Evolutionary conservation across 2,797 vertebrate genomes (phyloP).

Genomic region (Brotula barbata): DNA sequence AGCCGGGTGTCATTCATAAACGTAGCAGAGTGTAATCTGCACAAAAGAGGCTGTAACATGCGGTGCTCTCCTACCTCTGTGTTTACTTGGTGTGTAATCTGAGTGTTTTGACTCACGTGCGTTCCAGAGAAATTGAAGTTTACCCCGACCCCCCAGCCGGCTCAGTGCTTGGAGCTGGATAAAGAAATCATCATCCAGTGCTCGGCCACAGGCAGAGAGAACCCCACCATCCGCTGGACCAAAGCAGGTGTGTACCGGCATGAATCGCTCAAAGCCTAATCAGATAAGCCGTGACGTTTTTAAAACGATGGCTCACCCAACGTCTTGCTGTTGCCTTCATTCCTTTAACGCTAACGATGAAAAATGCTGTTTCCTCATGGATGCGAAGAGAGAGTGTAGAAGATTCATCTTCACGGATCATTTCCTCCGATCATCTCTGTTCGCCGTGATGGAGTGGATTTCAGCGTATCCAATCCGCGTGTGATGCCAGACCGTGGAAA

Average conservation of each 20-base stretch:
- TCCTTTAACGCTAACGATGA: slow-evolving; percentile 17
- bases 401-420: slow-evolving; percentile 30
- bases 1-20: slow-evolving; percentile 33
- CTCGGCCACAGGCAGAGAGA: slow-evolving; percentile 88
- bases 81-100: slow-evolving; percentile 32
- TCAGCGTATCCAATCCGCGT: slow-evolving; percentile 15
- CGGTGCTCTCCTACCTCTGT: not conserved
- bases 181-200: slow-evolving; percentile 89
- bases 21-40: slow-evolving; percentile 5
- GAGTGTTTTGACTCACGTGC: slow-evolving; percentile 40
- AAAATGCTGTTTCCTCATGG: slow-evolving; percentile 13
- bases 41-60: slow-evolving; percentile 39
- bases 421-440: slow-evolving; percentile 9
- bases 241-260: slow-evolving; percentile 83
- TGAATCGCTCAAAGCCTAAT: not conserved
- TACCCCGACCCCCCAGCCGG: slow-evolving; percentile 88
- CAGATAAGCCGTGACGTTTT: slow-evolving; percentile 13
- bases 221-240: slow-evolving; percentile 90
- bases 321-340: not conserved
- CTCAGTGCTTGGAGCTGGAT: slow-evolving; percentile 94
- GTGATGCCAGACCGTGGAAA: not conserved
- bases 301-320: not conserved
- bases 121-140: slow-evolving; percentile 95
- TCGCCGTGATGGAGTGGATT: slow-evolving; percentile 12
- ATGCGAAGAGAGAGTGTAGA: slow-evolving; percentile 1